phyloP scores from a whole-genome alignment of 2,797 vertebrate genomes.

The Periophthalmus magnuspinnatus region DNA sequence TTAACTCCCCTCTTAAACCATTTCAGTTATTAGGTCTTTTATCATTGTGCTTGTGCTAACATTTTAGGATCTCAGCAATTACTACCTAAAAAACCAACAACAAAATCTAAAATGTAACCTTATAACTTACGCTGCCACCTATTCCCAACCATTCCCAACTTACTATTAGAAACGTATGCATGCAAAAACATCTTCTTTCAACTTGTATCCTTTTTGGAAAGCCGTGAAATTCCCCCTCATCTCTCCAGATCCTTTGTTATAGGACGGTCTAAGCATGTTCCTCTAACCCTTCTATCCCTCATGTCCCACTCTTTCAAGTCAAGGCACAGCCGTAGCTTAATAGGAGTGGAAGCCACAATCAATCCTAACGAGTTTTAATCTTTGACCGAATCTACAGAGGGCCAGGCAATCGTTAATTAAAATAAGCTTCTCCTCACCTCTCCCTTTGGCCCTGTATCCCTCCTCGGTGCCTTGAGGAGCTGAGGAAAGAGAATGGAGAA shows the following conservation, averaged over 20 bases:
- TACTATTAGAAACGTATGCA: background rate
- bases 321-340: slow-evolving; percentile 41
- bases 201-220: background rate
- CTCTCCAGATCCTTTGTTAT: background rate
- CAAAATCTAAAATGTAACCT: too few species aligned
- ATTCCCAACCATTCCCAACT: background rate
- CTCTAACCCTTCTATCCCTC: slow-evolving; percentile 15
- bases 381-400: slow-evolving; percentile 59
- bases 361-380: slow-evolving; percentile 73
- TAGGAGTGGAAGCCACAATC: slow-evolving; percentile 57
- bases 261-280: slow-evolving; percentile 1
- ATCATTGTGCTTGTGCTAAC: too few species aligned
- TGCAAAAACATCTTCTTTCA: background rate
- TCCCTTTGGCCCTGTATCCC: slow-evolving; percentile 6
- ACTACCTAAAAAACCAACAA: too few species aligned
- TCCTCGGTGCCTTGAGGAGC: slow-evolving; percentile 18
- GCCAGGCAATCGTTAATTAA: slow-evolving; percentile 68
- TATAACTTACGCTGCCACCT: background rate
- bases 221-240: background rate
- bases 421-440: slow-evolving; percentile 56
- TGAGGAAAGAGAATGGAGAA: slow-evolving; percentile 21
- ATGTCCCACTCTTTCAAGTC: slow-evolving; percentile 26
- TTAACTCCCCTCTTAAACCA: too few species aligned
- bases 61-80: too few species aligned
- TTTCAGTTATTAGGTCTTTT: too few species aligned